Evolutionary conservation across 1,140 invertebrate genomes (phyloP).

Genomic region (Ooceraea biroi): DNA sequence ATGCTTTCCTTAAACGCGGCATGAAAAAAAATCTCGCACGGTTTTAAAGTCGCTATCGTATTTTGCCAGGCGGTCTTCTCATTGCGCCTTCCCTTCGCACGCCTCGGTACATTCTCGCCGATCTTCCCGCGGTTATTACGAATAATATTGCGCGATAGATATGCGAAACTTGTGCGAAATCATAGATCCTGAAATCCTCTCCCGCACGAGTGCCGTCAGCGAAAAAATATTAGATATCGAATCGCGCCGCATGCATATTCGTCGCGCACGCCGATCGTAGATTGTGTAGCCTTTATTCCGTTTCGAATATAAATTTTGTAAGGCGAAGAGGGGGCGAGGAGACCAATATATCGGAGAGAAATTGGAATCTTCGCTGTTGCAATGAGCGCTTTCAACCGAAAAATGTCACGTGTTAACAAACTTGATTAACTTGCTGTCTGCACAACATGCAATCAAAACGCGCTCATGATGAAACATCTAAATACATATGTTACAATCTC

Average conservation of each 20-base stretch:
- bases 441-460: no score
- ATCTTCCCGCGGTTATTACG: slow-evolving; percentile 43
- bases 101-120: background rate
- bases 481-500: no score
- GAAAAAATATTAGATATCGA: slow-evolving; percentile 58
- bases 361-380: background rate
- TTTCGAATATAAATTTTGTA: slow-evolving; percentile 54
- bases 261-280: slow-evolving; percentile 30
- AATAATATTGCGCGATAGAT: slow-evolving; percentile 42
- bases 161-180: slow-evolving; percentile 28
- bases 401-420: background rate
- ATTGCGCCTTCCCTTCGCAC: background rate
- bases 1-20: slow-evolving; percentile 27
- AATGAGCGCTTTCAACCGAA: background rate
- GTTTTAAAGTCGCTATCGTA: slow-evolving; percentile 45
- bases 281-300: slow-evolving; percentile 31
- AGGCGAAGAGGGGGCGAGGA: background rate
- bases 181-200: slow-evolving; percentile 31
- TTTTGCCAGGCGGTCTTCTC: slow-evolving; percentile 33
- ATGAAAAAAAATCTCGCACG: slow-evolving; percentile 28
- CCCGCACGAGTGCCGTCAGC: slow-evolving; percentile 20
- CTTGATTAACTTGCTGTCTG: background rate
- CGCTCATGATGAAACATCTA: no score
- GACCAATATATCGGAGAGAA: slow-evolving; percentile 13
- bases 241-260: slow-evolving; percentile 37